Base-by-base conservation (phyloP, 2,888 invertebrate genomes). In the Pherbina coryleti region DNA sequence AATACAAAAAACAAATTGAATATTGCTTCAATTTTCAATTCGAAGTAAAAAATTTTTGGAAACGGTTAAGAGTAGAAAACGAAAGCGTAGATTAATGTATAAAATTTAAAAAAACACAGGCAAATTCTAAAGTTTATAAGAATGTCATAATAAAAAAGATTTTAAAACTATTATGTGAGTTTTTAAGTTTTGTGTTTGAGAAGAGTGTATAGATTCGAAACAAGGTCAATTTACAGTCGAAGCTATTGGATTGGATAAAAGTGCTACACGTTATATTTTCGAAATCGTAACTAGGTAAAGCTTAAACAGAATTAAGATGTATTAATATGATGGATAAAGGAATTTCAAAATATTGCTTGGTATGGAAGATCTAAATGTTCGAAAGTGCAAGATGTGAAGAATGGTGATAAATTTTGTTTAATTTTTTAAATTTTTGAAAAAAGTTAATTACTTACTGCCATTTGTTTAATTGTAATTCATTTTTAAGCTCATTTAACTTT, bases 1-100 rank as follows among this genome's bases (percentile, higher is more conserved):
- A 86, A 86, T 84, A 87, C 83, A 87, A 83, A 81, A 83, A 82
- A 79, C 79, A 44, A 51, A 44, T 14, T 22, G 17, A 31, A 31
- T 14, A 17, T 25, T 55, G 8, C 74, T 31, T 44, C 31, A 66
- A 69, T 22, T 9, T 51, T 66, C 19, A 37, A 66, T 44, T 37
- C 25, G 34, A 37, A 60, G 25, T 17, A 34, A 28, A 28, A 44
- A 53, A 53, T 28, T 51, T n/a, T 70, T 51, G 8, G n/a, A 55
- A 57, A 31, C 28, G 22, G 49, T 11, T 67, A 44, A 67, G 11
- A 44, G 37, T 34, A 71, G 55, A 51, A n/a, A n/a, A 71, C 53
- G 17, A 53, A 34, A 71, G 51, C 28, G 51, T 34, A 55, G 11
- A 28, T n/a, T 37, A 37, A 14, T 17, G 14, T 51, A 28, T 49